Base-by-base conservation (phyloP, 2,888 invertebrate species). In the Tryphoninae sp. region DNA sequence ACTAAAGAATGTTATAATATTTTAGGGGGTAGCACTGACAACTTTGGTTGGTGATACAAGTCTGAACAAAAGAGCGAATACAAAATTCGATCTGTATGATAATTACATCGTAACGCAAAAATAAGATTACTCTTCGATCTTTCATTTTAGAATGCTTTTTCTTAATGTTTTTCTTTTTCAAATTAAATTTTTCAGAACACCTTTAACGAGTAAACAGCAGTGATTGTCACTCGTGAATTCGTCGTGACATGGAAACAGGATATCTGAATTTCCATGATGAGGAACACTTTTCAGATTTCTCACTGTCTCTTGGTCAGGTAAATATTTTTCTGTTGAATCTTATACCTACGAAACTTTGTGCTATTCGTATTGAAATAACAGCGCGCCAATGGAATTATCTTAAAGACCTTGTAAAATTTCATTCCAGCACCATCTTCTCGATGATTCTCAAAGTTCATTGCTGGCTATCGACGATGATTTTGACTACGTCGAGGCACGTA, bases 181-280 rank as follows among this genome's bases (percentile, higher is more conserved):
- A 9, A 51, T 61, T 16, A 2, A 6, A 42, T 55, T 23, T 69
- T 59, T 8, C 45, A 61, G 45, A 61, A 72, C 22, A 9, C 16
- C 33, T 58, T 65, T 59, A 26, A 23, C 11, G 62, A 65, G n/a
- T 68, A 33, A 81, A 74, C 51, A 81, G 51, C 61, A 65, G 71
- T 11, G 45, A 81, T 33, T 45, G 55, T 65, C 16, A 53, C 40
- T 23, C 11, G 53, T 45, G 65, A 78, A 78, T 64, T 26, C 55
- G 61, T 26, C 62, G 85, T 87, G 88, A 85, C 88, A 93, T 94
- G 93, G 93, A 93, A 90, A 91, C 93, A 82, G 93, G 92, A 86
- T 92, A 92, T 86, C 87, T 93, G 82, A 92, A 92, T 89, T 92
- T 93, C 85, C 91, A 92, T 83, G 93, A 93, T 89, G 93, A 92